These are phyloP conservation scores for Peucedramus taeniatus DNA, from an alignment of 2,113 vertebrate species.

Conservation along the genomic window DNA sequence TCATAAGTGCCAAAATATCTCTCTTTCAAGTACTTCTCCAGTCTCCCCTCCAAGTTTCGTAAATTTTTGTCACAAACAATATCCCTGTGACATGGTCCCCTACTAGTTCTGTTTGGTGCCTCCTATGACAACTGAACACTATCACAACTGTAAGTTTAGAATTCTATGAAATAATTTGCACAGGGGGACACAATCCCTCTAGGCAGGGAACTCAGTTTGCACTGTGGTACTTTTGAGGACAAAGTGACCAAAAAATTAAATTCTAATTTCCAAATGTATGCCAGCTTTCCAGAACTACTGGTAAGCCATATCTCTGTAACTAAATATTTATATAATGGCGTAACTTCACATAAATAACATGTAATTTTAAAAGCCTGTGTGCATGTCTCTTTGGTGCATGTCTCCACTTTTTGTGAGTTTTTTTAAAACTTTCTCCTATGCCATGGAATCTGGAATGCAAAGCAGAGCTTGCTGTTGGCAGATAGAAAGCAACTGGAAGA, in stretches of 20 bases:
- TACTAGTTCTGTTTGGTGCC: neutral
- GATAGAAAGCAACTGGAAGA: neutral
- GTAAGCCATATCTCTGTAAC: neutral
- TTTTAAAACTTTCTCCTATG: neutral
- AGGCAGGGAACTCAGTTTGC: neutral
- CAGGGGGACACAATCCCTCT: neutral
- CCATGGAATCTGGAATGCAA: neutral
- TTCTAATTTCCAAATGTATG: neutral
- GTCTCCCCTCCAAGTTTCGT: neutral
- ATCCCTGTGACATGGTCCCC: neutral
- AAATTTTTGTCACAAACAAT: neutral
- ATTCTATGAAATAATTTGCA: neutral
- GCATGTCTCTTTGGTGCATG: neutral
- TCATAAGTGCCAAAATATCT: neutral
- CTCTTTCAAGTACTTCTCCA: neutral
- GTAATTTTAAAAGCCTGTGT: neutral
- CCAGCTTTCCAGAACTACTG: neutral
- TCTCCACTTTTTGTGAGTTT: neutral
- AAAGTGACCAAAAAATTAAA: neutral
- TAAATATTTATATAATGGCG: neutral
- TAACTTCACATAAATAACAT: neutral
- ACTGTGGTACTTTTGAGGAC: neutral
- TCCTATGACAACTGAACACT: neutral
- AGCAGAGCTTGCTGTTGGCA: neutral
- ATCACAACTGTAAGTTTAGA: neutral